phyloP scores from a whole-genome alignment of 2,113 vertebrate species.

The Spea bombifrons region DNA sequence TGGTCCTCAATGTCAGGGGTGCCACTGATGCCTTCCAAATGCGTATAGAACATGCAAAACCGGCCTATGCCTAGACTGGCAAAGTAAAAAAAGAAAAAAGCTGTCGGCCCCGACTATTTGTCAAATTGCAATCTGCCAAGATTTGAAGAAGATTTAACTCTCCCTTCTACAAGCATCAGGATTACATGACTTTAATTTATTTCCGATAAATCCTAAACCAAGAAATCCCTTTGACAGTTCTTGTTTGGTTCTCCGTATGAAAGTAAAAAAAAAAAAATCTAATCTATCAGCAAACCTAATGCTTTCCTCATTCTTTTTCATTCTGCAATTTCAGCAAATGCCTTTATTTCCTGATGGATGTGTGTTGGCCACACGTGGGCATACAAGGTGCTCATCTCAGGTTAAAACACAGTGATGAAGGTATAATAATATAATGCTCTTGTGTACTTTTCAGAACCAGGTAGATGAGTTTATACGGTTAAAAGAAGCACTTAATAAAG shows the following conservation, averaged over 20 bases:
- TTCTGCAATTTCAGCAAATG: not conserved
- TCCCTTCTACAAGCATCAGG: conserved; percentile 21
- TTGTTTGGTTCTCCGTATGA: conserved; percentile 58
- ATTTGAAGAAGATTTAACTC: conserved; percentile 47
- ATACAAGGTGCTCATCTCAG: not conserved
- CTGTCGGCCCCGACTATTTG: conserved; percentile 30
- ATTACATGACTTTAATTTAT: conserved; percentile 46
- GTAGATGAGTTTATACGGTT: conserved; percentile 87
- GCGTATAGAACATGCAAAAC: too few species aligned
- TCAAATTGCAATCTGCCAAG: conserved; percentile 48
- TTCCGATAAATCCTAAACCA: conserved; percentile 39
- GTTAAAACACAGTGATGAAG: not conserved
- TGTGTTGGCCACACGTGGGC: not conserved
- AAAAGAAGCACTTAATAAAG: conserved; percentile 79
- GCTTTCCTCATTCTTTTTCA: conserved; percentile 18
- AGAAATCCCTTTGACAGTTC: conserved; percentile 54
- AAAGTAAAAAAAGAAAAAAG: conserved; percentile 13
- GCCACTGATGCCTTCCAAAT: too few species aligned
- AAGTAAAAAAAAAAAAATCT: conserved; percentile 57
- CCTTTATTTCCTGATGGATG: conserved; percentile 22
- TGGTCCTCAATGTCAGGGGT: too few species aligned
- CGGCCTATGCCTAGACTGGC: not conserved
- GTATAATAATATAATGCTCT: not conserved
- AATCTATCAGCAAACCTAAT: conserved; percentile 44
- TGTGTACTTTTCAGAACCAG: conserved; percentile 72